A percentile compares a stretch with the other conserved stretches of the same genome.
Conservation (phyloP, 2,888 invertebrate species). For the Osedax fenrisi region DNA sequence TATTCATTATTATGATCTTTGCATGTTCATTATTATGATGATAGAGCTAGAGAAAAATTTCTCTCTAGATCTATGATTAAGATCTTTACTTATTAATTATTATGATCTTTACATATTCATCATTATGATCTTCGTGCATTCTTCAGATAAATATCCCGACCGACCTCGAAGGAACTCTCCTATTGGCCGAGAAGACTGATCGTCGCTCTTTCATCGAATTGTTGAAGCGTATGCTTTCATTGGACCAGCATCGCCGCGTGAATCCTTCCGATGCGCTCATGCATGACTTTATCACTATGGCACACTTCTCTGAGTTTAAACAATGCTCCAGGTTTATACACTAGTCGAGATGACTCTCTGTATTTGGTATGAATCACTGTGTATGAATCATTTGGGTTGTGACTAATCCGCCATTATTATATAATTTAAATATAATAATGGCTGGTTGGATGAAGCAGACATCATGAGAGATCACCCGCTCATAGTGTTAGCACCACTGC, state of each 20-base stretch:
- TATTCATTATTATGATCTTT: too few species aligned
- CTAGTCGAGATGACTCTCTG: background rate
- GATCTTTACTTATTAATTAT: too few species aligned
- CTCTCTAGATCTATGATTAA: too few species aligned
- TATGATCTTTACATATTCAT: too few species aligned
- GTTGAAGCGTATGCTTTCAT: constrained; percentile 89
- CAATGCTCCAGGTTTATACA: constrained; percentile 70
- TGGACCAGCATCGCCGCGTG: constrained; percentile 88
- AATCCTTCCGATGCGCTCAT: constrained; percentile 88
- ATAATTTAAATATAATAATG: too few species aligned
- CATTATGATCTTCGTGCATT: too few species aligned
- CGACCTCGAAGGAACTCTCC: constrained; percentile 89
- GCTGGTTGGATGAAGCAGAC: too few species aligned
- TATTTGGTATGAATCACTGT: too few species aligned
- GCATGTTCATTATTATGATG: too few species aligned
- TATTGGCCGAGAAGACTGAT: constrained; percentile 91
- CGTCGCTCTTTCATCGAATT: constrained; percentile 92
- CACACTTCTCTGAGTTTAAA: constrained; percentile 82
- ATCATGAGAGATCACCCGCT: too few species aligned
- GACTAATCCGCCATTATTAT: background rate
- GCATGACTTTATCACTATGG: constrained; percentile 82
- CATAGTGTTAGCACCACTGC: too few species aligned
- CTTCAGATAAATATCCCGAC: constrained; percentile 50
- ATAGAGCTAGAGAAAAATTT: too few species aligned
- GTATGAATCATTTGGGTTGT: background rate